Evolutionary conservation across 2,888 invertebrate species (phyloP).

Genomic region (Euproctis similis): DNA sequence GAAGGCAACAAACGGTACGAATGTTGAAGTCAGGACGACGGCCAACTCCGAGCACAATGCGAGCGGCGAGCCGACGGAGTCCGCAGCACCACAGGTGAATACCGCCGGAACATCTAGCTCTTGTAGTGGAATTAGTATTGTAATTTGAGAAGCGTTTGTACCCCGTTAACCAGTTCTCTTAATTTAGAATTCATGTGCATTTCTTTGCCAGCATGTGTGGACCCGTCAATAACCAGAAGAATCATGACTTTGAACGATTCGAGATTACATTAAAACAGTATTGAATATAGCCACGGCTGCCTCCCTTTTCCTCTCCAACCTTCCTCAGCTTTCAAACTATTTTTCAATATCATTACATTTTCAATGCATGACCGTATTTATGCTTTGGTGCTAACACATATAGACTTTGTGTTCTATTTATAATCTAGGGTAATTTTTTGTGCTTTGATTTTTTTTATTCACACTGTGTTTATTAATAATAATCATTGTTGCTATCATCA

Average conservation of each 20-base stretch:
- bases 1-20: slow-evolving; percentile 6
- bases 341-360: no score
- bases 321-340: slow-evolving; percentile 29
- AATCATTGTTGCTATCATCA: no score
- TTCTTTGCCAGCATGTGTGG: slow-evolving; percentile 60
- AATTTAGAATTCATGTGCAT: slow-evolving; percentile 65
- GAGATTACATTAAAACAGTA: slow-evolving; percentile 25
- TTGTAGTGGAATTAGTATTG: slow-evolving; percentile 64
- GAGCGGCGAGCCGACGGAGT: slow-evolving; percentile 9
- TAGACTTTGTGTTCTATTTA: not conserved
- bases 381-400: slow-evolving; percentile 51
- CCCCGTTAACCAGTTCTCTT: slow-evolving; percentile 52
- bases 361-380: slow-evolving; percentile 40
- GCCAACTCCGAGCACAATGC: slow-evolving; percentile 29
- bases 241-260: slow-evolving; percentile 37
- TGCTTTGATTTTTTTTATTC: no score
- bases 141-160: slow-evolving; percentile 46
- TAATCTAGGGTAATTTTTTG: not conserved
- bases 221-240: slow-evolving; percentile 56
- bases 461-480: no score
- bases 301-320: slow-evolving; percentile 27
- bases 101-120: slow-evolving; percentile 55
- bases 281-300: slow-evolving; percentile 29
- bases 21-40: slow-evolving; percentile 10
- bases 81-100: slow-evolving; percentile 57